Percentiles rank a stretch among this genome's conserved stretches.
Evolutionary conservation across 1,140 invertebrate species (phyloP).

Genomic region (Lepidotrigona ventralis): DNA sequence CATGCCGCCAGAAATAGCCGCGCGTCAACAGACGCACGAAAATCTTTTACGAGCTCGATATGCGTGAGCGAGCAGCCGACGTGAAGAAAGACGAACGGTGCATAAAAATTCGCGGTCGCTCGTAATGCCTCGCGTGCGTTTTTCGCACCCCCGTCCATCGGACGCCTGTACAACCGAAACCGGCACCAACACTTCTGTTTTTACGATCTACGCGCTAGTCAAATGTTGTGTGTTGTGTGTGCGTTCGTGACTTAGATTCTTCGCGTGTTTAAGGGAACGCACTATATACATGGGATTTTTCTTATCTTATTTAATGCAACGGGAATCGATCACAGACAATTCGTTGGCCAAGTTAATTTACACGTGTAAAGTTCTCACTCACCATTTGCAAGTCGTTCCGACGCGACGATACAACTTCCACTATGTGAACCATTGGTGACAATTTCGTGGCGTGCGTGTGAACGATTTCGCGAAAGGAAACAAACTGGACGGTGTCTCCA

Average conservation of each 20-base stretch:
- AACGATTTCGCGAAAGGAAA: not conserved
- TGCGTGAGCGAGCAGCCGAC: slow-evolving; percentile 39
- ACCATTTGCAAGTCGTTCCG: slow-evolving; percentile 80
- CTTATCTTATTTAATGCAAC: not conserved
- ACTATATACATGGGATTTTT: too few species aligned
- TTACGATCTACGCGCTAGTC: slow-evolving; percentile 48
- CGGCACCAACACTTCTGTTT: slow-evolving; percentile 11
- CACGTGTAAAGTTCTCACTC: slow-evolving; percentile 63
- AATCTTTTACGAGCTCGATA: slow-evolving; percentile 69
- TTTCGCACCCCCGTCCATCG: slow-evolving; percentile 49
- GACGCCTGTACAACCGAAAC: not conserved
- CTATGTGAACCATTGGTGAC: slow-evolving; percentile 79
- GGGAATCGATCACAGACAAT: not conserved
- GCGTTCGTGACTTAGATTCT: slow-evolving; percentile 51
- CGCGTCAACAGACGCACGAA: slow-evolving; percentile 60
- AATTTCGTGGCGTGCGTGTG: slow-evolving; percentile 32
- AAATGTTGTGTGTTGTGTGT: slow-evolving; percentile 13
- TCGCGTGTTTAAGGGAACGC: not conserved
- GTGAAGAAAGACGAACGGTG: not conserved
- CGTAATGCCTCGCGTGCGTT: slow-evolving; percentile 56
- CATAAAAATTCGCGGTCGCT: slow-evolving; percentile 56
- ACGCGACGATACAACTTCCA: slow-evolving; percentile 79
- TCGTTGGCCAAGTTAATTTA: not conserved
- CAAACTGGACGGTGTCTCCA: not conserved
- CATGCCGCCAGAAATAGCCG: slow-evolving; percentile 70